These are phyloP conservation scores for Anthophora plumipes DNA, from an alignment of 2,888 invertebrate species.

Conservation along the genomic window DNA sequence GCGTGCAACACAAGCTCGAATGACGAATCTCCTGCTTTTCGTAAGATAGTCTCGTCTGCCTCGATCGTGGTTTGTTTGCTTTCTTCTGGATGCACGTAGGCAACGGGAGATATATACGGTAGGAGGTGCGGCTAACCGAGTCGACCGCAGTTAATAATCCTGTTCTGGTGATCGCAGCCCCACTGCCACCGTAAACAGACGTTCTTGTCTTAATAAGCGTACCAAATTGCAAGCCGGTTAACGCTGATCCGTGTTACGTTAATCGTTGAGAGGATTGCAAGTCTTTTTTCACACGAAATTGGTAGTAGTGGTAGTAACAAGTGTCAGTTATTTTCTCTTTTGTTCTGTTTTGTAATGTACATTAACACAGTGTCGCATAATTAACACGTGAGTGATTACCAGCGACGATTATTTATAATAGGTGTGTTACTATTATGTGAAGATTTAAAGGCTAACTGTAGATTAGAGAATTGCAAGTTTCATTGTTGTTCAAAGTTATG, in stretches of 20 bases:
- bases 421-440: too few relatives aligned
- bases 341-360: too few relatives aligned
- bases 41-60: slow-evolving; percentile 29
- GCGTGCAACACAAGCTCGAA: not conserved
- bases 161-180: slow-evolving; percentile 61
- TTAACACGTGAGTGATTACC: too few relatives aligned
- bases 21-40: slow-evolving; percentile 26
- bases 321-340: too few relatives aligned
- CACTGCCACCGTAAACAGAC: slow-evolving; percentile 59
- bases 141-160: slow-evolving; percentile 77
- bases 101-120: slow-evolving; percentile 48
- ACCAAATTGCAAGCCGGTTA: slow-evolving; percentile 54
- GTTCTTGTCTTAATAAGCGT: slow-evolving; percentile 62
- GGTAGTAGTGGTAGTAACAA: too few relatives aligned
- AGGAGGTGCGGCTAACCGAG: slow-evolving; percentile 75
- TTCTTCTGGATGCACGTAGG: slow-evolving; percentile 50
- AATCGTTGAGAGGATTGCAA: not conserved
- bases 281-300: not conserved
- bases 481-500: too few relatives aligned
- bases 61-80: slow-evolving; percentile 56
- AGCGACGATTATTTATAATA: too few relatives aligned
- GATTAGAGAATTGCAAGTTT: too few relatives aligned
- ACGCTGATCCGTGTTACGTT: slow-evolving; percentile 28
- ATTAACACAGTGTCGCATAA: not conserved
- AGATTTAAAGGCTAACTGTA: too few relatives aligned